Evolutionary conservation across 1,140 invertebrate species (phyloP), one percentile per base, ranked within the genome.

Genomic region (Lepidostoma basale): DNA sequence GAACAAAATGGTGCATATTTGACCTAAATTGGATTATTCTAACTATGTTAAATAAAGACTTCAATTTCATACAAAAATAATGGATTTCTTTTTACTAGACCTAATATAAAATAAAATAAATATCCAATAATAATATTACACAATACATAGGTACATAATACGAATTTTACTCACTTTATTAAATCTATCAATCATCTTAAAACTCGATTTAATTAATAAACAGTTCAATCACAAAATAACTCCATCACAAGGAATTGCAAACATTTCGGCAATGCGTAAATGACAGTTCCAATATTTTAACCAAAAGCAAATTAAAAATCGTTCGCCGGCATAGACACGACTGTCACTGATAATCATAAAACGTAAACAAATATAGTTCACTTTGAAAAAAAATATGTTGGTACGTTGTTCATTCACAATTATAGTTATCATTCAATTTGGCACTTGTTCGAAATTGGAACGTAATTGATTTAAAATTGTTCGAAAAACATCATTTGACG

Each of bases 101-200:
- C n/a, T n/a, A n/a, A n/a, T n/a, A n/a, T n/a, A n/a, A n/a, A n/a
- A n/a, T n/a, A n/a, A n/a, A n/a, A n/a, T n/a, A n/a, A n/a, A n/a
- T n/a, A n/a, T n/a, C n/a, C n/a, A n/a, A n/a, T n/a, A n/a, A n/a
- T n/a, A n/a, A n/a, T n/a, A n/a, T n/a, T n/a, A n/a, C n/a, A n/a
- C n/a, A n/a, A n/a, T n/a, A n/a, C n/a, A n/a, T n/a, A n/a, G n/a
- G n/a, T n/a, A n/a, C n/a, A n/a, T n/a, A n/a, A n/a, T n/a, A n/a
- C 16, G 36, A 40, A 16, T 10, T 16, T 40, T 14, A 22, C 45
- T 49, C 23, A 49, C 45, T 12, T 49, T 49, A 1, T 49, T 20
- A 23, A 49, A 22, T 49, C 45, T 23, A 22, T 49, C 45, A 49
- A 49, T 49, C 45, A 49, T 49, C 25, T 23, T 49, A 23, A n/a